These are phyloP conservation scores for Grus americana DNA, from an alignment of 2,113 vertebrate genomes.

Conservation along the genomic window DNA sequence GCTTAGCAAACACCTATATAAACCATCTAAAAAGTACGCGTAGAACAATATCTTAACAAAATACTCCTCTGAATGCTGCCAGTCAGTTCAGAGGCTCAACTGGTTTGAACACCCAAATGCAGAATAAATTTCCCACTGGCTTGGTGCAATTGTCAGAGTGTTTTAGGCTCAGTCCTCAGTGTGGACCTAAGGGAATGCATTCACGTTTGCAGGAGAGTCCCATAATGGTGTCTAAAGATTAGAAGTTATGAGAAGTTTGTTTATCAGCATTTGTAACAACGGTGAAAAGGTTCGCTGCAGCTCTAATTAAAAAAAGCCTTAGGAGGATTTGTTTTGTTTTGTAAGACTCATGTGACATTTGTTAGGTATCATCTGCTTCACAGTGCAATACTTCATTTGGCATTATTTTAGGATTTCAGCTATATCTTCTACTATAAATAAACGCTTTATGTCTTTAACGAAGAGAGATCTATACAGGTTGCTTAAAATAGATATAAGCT, in stretches of 20 bases:
- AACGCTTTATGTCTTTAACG: not conserved
- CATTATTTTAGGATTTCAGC: constrained; percentile 2
- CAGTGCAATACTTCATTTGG: not conserved
- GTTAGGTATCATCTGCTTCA: not conserved
- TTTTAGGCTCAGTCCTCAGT: not conserved
- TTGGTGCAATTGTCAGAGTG: not conserved
- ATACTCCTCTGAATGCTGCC: not conserved
- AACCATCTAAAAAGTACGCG: not conserved
- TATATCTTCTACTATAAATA: not conserved
- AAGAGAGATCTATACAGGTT: not conserved
- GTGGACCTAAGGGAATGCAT: not conserved
- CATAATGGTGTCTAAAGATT: not conserved
- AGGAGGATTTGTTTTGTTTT: not conserved
- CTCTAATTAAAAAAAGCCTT: constrained; percentile 2
- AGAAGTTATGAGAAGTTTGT: not conserved
- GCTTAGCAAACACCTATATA: not conserved
- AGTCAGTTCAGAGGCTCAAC: not conserved
- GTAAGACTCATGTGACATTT: not conserved
- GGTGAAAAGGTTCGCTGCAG: not conserved
- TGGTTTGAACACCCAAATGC: not conserved
- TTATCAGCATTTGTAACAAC: not conserved
- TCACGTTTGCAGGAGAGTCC: not conserved
- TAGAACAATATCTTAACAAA: not conserved
- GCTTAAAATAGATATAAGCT: not conserved
- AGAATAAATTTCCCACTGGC: constrained; percentile 13